Conservation (phyloP, 2,888 invertebrate genomes). For the Ochlodes sylvanus region DNA sequence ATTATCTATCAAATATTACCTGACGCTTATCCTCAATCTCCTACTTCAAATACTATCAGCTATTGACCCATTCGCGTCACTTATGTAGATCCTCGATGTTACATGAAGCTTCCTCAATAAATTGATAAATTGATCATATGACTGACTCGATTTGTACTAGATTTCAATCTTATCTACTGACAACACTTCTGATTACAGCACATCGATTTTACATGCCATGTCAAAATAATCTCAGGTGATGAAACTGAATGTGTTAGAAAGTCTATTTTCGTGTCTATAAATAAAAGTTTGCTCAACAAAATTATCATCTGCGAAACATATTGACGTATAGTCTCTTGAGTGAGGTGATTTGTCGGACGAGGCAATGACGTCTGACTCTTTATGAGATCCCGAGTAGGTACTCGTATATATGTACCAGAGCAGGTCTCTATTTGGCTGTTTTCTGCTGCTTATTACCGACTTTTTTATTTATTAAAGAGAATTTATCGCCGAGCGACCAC, state of each 20-base stretch:
- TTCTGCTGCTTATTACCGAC: too few species aligned
- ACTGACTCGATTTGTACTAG: conserved; percentile 17
- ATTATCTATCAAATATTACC: background rate
- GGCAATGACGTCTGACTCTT: too few species aligned
- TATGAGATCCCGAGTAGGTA: too few species aligned
- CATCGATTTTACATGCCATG: background rate
- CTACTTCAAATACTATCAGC: conserved; percentile 5
- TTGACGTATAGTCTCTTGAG: too few species aligned
- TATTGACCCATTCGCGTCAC: conserved; percentile 20
- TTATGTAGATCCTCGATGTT: background rate
- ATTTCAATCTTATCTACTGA: conserved; percentile 23
- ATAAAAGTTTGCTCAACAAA: too few species aligned
- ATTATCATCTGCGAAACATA: too few species aligned
- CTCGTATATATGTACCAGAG: too few species aligned
- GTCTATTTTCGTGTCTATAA: too few species aligned
- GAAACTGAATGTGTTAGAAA: background rate
- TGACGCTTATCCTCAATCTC: background rate
- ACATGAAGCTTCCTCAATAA: background rate
- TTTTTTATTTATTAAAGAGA: too few species aligned
- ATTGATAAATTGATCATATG: conserved; percentile 23
- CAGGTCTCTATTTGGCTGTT: too few species aligned
- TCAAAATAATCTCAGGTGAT: background rate
- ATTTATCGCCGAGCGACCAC: too few species aligned
- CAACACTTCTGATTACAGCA: background rate
- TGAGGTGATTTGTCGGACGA: too few species aligned